Base-by-base conservation (phyloP, 2,113 vertebrate species). In the Chionodraco myersi region DNA sequence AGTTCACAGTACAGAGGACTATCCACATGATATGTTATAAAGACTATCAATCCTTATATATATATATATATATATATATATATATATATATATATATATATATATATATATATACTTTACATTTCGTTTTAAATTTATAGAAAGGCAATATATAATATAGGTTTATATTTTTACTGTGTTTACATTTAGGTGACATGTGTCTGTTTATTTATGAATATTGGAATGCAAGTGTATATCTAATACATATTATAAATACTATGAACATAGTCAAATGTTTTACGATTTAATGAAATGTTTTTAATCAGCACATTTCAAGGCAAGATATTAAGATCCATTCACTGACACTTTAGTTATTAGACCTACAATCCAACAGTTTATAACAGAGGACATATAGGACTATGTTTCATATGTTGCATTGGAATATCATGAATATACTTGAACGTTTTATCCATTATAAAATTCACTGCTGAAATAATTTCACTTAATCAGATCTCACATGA, bases 331-430 rank as follows among this genome's bases (percentile, higher is more conserved):
- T 18, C 18, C 15, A 23, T 18, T 56, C 6, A 6, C 21, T 30
- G 26, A 30, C 2, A 36, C 15, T 18, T 53, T 34, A 41, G 10
- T 14, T 58, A 34, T n/a, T 12, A 3, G 21, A 58, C 6, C 36
- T 30, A 44, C 2, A 1, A 0, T 14, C 4, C 30, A 58, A 6
- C 14, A 15, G 30, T 21, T 66, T 66, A 60, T 9, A 45, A 47
- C 47, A 53, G 1, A 78, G 18, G 1, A 70, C 6, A 13, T 23
- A 41, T 16, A 49, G 41, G 9, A 5, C 72, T 2, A 15, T n/a
- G 0, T 58, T 34, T 1, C 68, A 41, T 36, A 85, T 64, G 54
- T 44, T 84, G 77, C 41, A 84, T 0, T 11, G 26, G 26, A 26
- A 26, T 26, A 26, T 30, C 26, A 30, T 30, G 26, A 30, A 30